Evolutionary conservation across 2,797 vertebrate genomes (phyloP), one percentile per base, ranked within the genome.

Genomic region (Cyprinodon diabolis): DNA sequence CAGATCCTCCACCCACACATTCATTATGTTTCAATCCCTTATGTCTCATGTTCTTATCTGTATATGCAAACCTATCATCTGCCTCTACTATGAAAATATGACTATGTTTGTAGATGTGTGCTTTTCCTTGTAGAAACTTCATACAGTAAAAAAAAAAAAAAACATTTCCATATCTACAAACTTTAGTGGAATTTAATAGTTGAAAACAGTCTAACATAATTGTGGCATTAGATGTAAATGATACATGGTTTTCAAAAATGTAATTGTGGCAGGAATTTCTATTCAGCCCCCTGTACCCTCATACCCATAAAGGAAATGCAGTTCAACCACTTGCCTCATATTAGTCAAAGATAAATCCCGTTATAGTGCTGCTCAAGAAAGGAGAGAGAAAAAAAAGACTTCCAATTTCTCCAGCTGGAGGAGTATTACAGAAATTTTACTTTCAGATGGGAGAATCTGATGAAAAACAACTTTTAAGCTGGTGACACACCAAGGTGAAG

Each of bases 11-110:
- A 43, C 58, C 62, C 75, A 58, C 74, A 68, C 45, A 35, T 79
- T 71, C 75, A 62, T 79, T 76, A 35, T 84, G 66, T 82, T 84
- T 85, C 12, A 72, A 84, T 74, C 40, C n/a, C 21, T 19, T 70
- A 68, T 84, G 85, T 87, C 56, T 82, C 77, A 68, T 43, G 23
- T n/a, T 74, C 47, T 58, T 74, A 75, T 80, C 65, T 57, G 60
- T 68, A 57, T 54, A 78, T 69, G 52, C 13, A 67, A 69, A 9
- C 49, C 40, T 37, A 66, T 71, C 56, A 37, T 62, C 69, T 72
- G 57, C 57, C 35, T 72, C 69, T 71, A 52, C 54, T 57, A 56
- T 56, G 17, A 62, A 30, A 23, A 65, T 47, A 45, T 67, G 68
- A 56, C 69, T 67, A 52, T 71, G 69, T 77, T 81, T 78, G 66